phyloP scores from a whole-genome alignment of 2,797 vertebrate genomes.

The Argyrosomus regius region DNA sequence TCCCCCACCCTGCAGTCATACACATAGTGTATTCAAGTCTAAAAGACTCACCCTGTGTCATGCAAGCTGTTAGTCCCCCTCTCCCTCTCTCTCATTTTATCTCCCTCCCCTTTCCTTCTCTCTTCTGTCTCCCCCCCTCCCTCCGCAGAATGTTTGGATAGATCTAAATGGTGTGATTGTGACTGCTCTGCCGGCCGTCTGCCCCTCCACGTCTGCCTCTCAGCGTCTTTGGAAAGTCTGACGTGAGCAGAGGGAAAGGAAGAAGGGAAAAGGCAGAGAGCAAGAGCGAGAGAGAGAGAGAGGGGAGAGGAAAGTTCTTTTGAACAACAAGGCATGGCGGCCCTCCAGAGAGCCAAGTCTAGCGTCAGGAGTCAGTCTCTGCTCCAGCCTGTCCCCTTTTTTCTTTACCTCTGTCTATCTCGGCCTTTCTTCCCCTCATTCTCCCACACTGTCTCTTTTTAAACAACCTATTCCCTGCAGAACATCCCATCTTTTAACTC shows the following conservation, averaged over 20 bases:
- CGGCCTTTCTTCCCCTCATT: slow-evolving; percentile 63
- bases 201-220: slow-evolving; percentile 73
- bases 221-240: slow-evolving; percentile 87
- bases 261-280: slow-evolving; percentile 65
- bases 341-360: slow-evolving; percentile 81
- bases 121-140: slow-evolving; percentile 48
- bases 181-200: slow-evolving; percentile 79
- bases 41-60: slow-evolving; percentile 72
- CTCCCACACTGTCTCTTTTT: slow-evolving; percentile 72
- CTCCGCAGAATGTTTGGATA: slow-evolving; percentile 82
- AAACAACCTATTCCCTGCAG: slow-evolving; percentile 56
- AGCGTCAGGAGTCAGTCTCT: slow-evolving; percentile 68
- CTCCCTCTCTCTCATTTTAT: slow-evolving; percentile 52
- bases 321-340: slow-evolving; percentile 88
- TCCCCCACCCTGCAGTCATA: slow-evolving; percentile 55
- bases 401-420: slow-evolving; percentile 46
- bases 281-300: slow-evolving; percentile 39
- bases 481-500: slow-evolving; percentile 61
- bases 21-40: slow-evolving; percentile 69
- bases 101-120: slow-evolving; percentile 65
- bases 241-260: slow-evolving; percentile 82
- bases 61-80: slow-evolving; percentile 67
- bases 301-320: slow-evolving; percentile 81
- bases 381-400: slow-evolving; percentile 49
- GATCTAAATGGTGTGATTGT: slow-evolving; percentile 89